Conservation (phyloP, 2,888 invertebrate species). For the Pomacea canaliculata region DNA sequence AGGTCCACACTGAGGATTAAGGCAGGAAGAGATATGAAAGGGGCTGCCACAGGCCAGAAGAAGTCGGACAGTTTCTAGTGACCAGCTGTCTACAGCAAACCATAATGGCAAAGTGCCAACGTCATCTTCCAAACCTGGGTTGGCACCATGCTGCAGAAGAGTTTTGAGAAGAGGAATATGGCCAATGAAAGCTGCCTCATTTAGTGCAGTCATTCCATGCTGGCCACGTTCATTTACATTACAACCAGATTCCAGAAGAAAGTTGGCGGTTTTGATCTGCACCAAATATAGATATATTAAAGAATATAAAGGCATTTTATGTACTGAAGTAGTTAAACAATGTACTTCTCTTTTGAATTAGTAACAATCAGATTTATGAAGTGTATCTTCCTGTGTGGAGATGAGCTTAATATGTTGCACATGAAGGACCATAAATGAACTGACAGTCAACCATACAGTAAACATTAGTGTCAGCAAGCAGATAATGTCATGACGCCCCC, state of each 20-base stretch:
- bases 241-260: constrained; percentile 57
- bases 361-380: too few relatives aligned
- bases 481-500: too few relatives aligned
- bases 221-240: constrained; percentile 49
- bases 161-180: constrained; percentile 57
- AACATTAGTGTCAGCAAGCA: too few relatives aligned
- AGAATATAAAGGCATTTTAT: too few relatives aligned
- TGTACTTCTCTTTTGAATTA: too few relatives aligned
- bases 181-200: constrained; percentile 65
- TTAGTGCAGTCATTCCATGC: constrained; percentile 64
- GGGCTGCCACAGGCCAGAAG: constrained; percentile 87
- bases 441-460: too few relatives aligned
- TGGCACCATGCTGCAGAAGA: constrained; percentile 58
- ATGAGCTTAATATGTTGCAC: too few relatives aligned
- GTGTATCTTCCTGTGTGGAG: too few relatives aligned
- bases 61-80: constrained; percentile 28
- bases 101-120: constrained; percentile 65
- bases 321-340: too few relatives aligned
- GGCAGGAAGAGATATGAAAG: constrained; percentile 84
- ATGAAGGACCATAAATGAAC: too few relatives aligned
- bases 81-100: constrained; percentile 62
- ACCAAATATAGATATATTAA: too few relatives aligned
- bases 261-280: constrained; percentile 39
- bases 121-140: constrained; percentile 61
- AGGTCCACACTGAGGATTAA: constrained; percentile 77